phyloP scores from a whole-genome alignment of 2,888 invertebrate genomes.

The Crossocerus cetratus region DNA sequence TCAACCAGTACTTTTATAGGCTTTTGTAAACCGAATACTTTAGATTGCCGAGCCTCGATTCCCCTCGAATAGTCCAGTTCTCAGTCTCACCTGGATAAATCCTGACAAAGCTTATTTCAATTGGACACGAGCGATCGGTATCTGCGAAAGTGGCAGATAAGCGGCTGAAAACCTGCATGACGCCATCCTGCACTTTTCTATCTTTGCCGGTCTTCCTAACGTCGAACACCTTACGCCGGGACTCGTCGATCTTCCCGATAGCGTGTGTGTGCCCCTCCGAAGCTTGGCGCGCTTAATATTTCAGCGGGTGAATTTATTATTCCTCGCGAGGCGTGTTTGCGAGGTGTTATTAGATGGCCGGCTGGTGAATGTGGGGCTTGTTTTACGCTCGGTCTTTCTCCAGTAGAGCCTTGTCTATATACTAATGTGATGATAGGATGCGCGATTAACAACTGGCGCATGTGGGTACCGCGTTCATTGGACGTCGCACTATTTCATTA shows the following conservation, averaged over 20 bases:
- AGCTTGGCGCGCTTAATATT: neutral
- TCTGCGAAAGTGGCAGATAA: too few relatives aligned
- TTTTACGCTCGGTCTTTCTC: too few relatives aligned
- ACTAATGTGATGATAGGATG: slow-evolving; percentile 3
- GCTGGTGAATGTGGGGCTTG: neutral
- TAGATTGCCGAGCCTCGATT: too few relatives aligned
- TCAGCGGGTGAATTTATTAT: neutral
- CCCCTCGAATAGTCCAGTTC: too few relatives aligned
- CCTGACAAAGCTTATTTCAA: too few relatives aligned
- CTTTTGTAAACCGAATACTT: too few relatives aligned
- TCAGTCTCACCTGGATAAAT: too few relatives aligned
- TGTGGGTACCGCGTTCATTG: neutral
- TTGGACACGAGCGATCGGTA: too few relatives aligned
- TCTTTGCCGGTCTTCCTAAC: neutral
- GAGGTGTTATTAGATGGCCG: neutral
- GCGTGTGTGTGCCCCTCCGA: neutral
- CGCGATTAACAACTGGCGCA: slow-evolving; percentile 3
- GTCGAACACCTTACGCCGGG: neutral
- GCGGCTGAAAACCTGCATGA: neutral
- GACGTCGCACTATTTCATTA: too few relatives aligned
- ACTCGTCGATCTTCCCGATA: neutral
- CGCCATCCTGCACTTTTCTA: neutral
- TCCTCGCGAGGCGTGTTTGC: neutral
- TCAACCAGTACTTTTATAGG: too few relatives aligned
- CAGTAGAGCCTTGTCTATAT: neutral